phyloP scores from a whole-genome alignment of 2,888 invertebrate genomes.

The Allacma fusca region DNA sequence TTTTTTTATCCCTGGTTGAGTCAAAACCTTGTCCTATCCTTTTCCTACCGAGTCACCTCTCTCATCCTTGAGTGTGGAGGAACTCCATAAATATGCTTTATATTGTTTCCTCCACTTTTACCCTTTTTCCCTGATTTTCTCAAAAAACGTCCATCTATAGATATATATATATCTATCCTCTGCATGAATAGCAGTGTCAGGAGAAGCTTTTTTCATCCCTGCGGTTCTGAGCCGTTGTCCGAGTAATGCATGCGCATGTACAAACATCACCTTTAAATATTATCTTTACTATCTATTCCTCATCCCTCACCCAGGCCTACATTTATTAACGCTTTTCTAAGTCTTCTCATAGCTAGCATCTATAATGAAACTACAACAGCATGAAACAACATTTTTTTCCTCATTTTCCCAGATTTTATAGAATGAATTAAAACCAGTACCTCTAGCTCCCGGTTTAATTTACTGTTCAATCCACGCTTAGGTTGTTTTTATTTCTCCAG shows the following conservation, averaged over 20 bases:
- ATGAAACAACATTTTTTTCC: too few relatives aligned
- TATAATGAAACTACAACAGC: too few relatives aligned
- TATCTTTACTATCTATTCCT: constrained; percentile 1
- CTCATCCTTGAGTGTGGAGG: neutral
- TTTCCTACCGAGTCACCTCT: constrained; percentile 27
- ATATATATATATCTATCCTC: too few relatives aligned
- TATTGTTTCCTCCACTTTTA: constrained; percentile 36
- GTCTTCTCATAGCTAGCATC: neutral
- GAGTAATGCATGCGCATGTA: constrained; percentile 22
- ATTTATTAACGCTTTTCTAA: neutral
- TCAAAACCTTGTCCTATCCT: constrained; percentile 49
- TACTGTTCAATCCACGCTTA: too few relatives aligned
- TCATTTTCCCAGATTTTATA: too few relatives aligned
- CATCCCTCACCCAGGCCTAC: neutral
- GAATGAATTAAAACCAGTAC: too few relatives aligned
- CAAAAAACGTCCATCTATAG: neutral
- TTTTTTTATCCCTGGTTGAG: constrained; percentile 35
- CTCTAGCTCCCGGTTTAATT: too few relatives aligned
- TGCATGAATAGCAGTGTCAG: too few relatives aligned
- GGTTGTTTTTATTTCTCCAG: too few relatives aligned
- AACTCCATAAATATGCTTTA: neutral
- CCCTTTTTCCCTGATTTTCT: constrained; percentile 28
- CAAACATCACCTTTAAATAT: constrained; percentile 23
- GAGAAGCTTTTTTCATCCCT: neutral
- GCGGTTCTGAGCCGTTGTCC: neutral